phyloP scores from a whole-genome alignment of 1,140 invertebrate genomes.

The Penaeus chinensis region DNA sequence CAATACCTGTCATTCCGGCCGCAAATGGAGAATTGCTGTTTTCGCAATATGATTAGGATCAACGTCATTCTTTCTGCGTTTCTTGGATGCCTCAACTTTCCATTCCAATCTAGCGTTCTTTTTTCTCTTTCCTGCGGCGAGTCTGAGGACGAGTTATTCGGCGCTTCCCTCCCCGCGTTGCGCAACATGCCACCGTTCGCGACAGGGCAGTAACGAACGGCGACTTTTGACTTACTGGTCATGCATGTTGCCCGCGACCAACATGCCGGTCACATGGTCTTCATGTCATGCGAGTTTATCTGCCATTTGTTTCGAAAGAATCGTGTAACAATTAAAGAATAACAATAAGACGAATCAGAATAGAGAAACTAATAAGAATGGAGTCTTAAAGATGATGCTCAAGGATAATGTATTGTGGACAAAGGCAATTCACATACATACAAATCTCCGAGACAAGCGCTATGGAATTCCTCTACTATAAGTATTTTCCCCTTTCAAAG shows the following conservation, averaged over 20 bases:
- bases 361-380: not conserved
- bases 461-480: not conserved
- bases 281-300: too few relatives aligned
- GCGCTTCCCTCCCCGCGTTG: too few relatives aligned
- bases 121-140: slow-evolving; percentile 21
- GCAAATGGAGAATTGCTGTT: slow-evolving; percentile 55
- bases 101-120: slow-evolving; percentile 12
- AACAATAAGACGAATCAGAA: slow-evolving; percentile 9
- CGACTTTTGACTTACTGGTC: too few relatives aligned
- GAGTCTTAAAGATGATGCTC: too few relatives aligned
- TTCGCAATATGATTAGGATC: slow-evolving; percentile 55
- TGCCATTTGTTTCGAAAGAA: too few relatives aligned
- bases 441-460: not conserved
- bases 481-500: too few relatives aligned
- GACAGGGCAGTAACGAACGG: too few relatives aligned
- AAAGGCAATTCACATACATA: not conserved
- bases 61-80: slow-evolving; percentile 43
- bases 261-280: too few relatives aligned
- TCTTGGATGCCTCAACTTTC: slow-evolving; percentile 40
- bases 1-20: slow-evolving; percentile 53
- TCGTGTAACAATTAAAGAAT: too few relatives aligned
- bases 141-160: not conserved
- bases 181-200: too few relatives aligned
- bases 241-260: too few relatives aligned
- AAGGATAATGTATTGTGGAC: not conserved